phyloP scores from a whole-genome alignment of 2,797 vertebrate genomes.

The Rhinoraja longicauda region DNA sequence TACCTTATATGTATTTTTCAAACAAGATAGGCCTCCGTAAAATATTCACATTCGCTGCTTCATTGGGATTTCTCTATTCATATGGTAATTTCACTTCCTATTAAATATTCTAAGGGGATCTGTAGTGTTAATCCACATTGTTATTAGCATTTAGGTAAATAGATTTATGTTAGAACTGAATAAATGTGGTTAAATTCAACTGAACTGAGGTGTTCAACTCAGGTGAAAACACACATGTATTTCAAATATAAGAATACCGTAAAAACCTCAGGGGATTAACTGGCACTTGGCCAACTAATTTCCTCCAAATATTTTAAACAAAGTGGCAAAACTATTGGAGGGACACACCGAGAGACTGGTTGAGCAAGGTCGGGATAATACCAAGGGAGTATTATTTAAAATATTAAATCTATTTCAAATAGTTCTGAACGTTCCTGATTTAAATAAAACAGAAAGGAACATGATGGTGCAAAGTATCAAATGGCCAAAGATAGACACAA shows the following conservation, averaged over 20 bases:
- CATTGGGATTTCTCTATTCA: background rate
- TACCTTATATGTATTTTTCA: background rate
- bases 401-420: too few relatives aligned
- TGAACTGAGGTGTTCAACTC: background rate
- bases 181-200: background rate
- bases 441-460: too few relatives aligned
- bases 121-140: background rate
- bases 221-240: background rate
- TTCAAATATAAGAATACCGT: background rate
- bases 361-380: too few relatives aligned
- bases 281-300: too few relatives aligned
- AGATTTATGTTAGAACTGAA: background rate
- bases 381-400: too few relatives aligned
- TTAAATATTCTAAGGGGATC: background rate
- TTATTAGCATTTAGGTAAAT: background rate
- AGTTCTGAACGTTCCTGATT: too few relatives aligned
- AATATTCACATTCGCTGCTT: background rate
- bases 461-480: too few relatives aligned
- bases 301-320: too few relatives aligned
- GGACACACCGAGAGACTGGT: too few relatives aligned
- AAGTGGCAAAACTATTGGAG: too few relatives aligned
- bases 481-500: too few relatives aligned
- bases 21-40: background rate
- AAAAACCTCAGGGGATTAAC: background rate
- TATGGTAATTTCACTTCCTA: background rate